These are phyloP conservation scores for Brachyptera putata DNA, from an alignment of 2,888 invertebrate genomes.

Conservation along the genomic window DNA sequence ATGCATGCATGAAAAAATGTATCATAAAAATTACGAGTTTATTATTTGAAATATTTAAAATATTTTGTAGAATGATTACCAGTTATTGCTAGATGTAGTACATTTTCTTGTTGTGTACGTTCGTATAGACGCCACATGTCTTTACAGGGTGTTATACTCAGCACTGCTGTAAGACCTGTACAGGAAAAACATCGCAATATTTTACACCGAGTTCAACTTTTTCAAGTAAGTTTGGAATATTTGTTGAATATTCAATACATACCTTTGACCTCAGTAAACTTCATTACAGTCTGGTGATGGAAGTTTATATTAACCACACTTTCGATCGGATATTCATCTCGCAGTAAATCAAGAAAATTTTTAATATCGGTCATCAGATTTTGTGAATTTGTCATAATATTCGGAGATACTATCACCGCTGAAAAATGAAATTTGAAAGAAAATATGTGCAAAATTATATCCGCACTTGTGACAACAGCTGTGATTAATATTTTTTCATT, in stretches of 20 bases:
- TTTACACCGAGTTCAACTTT: neutral
- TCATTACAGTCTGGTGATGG: neutral
- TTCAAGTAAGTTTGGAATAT: neutral
- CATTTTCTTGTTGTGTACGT: constrained; percentile 57
- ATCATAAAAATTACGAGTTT: too few species aligned
- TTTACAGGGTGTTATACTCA: constrained; percentile 69
- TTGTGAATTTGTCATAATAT: neutral
- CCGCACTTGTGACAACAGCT: too few species aligned
- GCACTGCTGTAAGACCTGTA: constrained; percentile 70
- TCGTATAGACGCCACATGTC: constrained; percentile 70
- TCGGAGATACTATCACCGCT: neutral
- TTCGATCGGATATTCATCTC: neutral
- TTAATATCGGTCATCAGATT: neutral
- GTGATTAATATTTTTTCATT: neutral
- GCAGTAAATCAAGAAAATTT: neutral
- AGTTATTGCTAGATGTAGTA: constrained; percentile 70
- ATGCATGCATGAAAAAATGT: too few species aligned
- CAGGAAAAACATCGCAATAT: too few species aligned
- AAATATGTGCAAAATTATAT: too few species aligned
- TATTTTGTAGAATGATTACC: too few species aligned
- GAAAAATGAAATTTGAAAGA: neutral
- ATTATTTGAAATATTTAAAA: too few species aligned
- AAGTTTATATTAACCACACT: neutral
- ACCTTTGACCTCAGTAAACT: neutral
- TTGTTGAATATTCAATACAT: neutral